These are phyloP conservation scores for Heliopora coerulea DNA, from an alignment of 92 coral and sea anemone genomes.

Conservation along the genomic window DNA sequence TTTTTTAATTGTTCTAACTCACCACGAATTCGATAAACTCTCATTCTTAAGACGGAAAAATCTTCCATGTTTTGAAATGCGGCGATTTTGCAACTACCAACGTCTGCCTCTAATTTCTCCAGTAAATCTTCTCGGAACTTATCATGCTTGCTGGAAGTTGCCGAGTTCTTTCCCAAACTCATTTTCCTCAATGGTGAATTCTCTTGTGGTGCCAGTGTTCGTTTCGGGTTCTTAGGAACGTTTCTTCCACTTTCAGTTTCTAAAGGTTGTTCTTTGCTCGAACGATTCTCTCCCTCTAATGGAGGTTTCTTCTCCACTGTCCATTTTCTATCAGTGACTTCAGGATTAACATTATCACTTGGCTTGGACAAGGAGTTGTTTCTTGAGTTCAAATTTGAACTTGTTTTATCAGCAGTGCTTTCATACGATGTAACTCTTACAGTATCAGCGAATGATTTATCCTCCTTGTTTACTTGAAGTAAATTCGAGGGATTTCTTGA, in stretches of 20 bases:
- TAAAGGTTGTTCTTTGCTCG: not conserved
- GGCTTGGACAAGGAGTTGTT: no score
- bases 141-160: not conserved
- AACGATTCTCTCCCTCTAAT: not conserved
- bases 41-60: constrained; percentile 28
- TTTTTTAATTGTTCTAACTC: constrained; percentile 12
- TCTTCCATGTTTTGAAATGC: constrained; percentile 30
- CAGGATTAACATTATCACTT: not conserved
- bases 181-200: not conserved
- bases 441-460: not conserved
- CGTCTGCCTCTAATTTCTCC: constrained; percentile 29
- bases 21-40: constrained; percentile 26
- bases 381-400: not conserved
- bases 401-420: not conserved
- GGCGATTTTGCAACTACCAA: constrained; percentile 28
- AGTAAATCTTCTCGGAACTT: constrained; percentile 8
- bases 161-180: not conserved
- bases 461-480: not conserved
- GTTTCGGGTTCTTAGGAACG: not conserved
- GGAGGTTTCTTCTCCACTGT: not conserved
- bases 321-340: not conserved
- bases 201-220: not conserved
- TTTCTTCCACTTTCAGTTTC: not conserved
- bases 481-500: not conserved
- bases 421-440: not conserved